Conservation (phyloP, 2,888 invertebrate species). For the Lepetodrilus schrolli region DNA sequence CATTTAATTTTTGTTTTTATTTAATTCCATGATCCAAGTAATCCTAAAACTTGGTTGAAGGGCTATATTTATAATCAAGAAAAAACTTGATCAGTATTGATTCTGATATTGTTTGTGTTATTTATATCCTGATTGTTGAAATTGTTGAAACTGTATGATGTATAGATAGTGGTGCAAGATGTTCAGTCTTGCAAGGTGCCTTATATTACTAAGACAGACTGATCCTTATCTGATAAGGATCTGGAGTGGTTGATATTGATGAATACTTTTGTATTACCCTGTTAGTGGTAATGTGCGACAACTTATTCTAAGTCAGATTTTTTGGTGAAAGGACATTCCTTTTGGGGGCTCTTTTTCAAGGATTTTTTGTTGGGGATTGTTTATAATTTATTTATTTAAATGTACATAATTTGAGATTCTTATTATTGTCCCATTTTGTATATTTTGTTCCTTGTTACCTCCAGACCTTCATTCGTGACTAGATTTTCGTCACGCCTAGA, state of each 20-base stretch:
- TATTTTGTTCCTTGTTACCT: conserved; percentile 7
- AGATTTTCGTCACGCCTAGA: background rate
- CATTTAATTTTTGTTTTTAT: too few relatives aligned
- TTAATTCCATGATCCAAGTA: too few relatives aligned
- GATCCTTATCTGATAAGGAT: background rate
- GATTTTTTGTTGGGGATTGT: conserved; percentile 21
- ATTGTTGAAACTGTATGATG: too few relatives aligned
- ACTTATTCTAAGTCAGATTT: conserved; percentile 23
- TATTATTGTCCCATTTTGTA: background rate
- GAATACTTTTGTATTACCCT: conserved; percentile 2
- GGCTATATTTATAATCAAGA: too few relatives aligned
- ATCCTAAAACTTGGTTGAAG: too few relatives aligned
- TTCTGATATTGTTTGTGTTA: too few relatives aligned
- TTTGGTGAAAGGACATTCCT: conserved; percentile 22
- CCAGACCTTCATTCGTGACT: background rate
- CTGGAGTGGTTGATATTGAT: conserved; percentile 2
- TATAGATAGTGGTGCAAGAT: too few relatives aligned
- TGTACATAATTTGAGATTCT: conserved; percentile 17
- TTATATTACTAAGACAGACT: conserved; percentile 6
- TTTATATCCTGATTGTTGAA: too few relatives aligned
- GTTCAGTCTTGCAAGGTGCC: conserved; percentile 19
- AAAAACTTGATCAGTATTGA: too few relatives aligned
- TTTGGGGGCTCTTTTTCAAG: conserved; percentile 21
- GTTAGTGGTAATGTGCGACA: background rate
- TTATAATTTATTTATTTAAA: conserved; percentile 26